phyloP scores from a whole-genome alignment of 2,113 vertebrate genomes.

The Falco punctatus region DNA sequence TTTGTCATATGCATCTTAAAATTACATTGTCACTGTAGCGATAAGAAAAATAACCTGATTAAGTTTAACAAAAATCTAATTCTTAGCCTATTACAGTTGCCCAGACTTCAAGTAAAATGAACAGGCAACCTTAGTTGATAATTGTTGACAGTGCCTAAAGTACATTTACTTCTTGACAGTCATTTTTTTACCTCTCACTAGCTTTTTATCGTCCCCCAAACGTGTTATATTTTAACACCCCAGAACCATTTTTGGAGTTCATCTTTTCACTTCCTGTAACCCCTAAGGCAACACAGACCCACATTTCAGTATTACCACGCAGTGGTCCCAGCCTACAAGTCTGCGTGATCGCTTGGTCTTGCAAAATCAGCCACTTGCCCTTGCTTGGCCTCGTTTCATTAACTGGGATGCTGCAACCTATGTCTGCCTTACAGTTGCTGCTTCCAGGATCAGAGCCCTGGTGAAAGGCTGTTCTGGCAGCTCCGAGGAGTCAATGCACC shows the following conservation, averaged over 20 bases:
- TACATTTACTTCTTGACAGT: background rate
- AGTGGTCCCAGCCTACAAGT: background rate
- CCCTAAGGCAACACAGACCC: fast-evolving
- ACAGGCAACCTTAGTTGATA: background rate
- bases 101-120: background rate
- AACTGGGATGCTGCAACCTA: background rate
- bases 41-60: too few relatives aligned
- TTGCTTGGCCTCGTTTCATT: slow-evolving; percentile 14
- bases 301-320: fast-evolving
- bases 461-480: background rate
- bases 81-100: background rate
- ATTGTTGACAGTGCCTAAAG: background rate
- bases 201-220: background rate
- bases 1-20: too few relatives aligned
- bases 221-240: background rate
- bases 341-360: background rate
- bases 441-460: background rate
- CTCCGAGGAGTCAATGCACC: fast-evolving
- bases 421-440: background rate
- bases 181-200: background rate
- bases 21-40: too few relatives aligned
- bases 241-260: background rate
- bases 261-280: background rate
- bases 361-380: background rate
- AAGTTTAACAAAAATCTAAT: background rate